phyloP scores from a whole-genome alignment of 2,888 invertebrate genomes.

The Aelia acuminata region DNA sequence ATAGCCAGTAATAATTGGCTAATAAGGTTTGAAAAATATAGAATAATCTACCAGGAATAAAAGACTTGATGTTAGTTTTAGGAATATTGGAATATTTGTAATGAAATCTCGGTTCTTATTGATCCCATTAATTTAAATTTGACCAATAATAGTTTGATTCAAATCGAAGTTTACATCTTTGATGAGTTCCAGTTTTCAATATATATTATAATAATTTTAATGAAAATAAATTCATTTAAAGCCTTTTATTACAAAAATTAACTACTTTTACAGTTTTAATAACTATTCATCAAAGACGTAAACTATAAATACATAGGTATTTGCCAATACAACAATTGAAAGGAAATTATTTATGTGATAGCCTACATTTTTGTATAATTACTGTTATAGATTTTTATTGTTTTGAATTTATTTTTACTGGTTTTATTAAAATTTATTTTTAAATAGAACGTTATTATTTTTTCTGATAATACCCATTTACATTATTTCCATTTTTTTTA shows the following conservation, averaged over 20 bases:
- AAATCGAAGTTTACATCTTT: neutral
- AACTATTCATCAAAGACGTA: too few species aligned
- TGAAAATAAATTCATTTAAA: too few species aligned
- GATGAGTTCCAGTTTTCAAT: too few species aligned
- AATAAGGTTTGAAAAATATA: neutral
- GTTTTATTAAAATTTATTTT: constrained; percentile 40
- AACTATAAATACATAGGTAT: neutral
- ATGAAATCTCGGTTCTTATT: neutral
- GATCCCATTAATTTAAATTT: neutral
- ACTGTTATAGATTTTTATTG: neutral
- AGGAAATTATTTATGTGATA: neutral
- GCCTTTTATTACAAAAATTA: too few species aligned
- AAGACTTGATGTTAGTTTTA: neutral
- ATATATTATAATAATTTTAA: too few species aligned
- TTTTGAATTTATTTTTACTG: neutral
- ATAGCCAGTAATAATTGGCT: neutral
- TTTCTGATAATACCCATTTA: neutral
- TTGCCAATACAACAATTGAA: too few species aligned
- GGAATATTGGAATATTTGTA: neutral
- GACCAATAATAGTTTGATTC: neutral
- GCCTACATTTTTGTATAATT: neutral
- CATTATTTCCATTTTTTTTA: neutral
- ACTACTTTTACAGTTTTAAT: too few species aligned
- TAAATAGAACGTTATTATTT: neutral
- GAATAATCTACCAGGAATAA: neutral